A percentile compares a stretch with the other conserved stretches of the same genome.
These are phyloP conservation scores for Aphodius granarius DNA, from an alignment of 2,888 invertebrate species.

Conservation along the genomic window DNA sequence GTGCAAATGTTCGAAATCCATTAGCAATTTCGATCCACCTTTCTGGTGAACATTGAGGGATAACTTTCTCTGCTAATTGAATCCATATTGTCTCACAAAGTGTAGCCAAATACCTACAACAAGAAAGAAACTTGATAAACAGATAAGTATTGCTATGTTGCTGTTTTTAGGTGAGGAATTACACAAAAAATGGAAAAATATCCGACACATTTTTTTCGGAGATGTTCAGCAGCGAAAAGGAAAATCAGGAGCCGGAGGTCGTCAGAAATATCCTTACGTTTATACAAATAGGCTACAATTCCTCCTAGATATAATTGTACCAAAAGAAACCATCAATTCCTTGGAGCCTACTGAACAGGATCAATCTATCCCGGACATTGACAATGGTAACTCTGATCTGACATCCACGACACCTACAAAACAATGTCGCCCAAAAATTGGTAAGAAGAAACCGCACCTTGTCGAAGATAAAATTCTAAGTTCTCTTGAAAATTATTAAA, in stretches of 20 bases:
- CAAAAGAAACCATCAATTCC: constrained; percentile 31
- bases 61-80: constrained; percentile 27
- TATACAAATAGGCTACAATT: constrained; percentile 40
- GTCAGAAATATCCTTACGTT: constrained; percentile 37
- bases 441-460: constrained; percentile 19
- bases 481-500: constrained; percentile 18
- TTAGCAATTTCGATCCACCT: constrained; percentile 36
- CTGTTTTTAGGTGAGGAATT: constrained; percentile 20
- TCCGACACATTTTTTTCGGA: constrained; percentile 38
- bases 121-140: constrained; percentile 15
- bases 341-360: constrained; percentile 18
- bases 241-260: constrained; percentile 33
- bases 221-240: constrained; percentile 36
- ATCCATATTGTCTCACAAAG: constrained; percentile 37
- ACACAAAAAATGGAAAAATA: constrained; percentile 40
- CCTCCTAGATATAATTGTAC: constrained; percentile 37
- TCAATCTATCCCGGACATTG: constrained; percentile 12
- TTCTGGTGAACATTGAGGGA: constrained; percentile 20
- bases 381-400: constrained; percentile 2
- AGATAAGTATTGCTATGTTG: constrained; percentile 9
- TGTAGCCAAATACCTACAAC: constrained; percentile 16
- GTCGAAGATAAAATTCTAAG: constrained; percentile 21
- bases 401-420: constrained; percentile 16
- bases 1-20: constrained; percentile 36
- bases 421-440: constrained; percentile 11